Conservation (phyloP, 2,797 vertebrate species). For the Clarias pachynema region DNA sequence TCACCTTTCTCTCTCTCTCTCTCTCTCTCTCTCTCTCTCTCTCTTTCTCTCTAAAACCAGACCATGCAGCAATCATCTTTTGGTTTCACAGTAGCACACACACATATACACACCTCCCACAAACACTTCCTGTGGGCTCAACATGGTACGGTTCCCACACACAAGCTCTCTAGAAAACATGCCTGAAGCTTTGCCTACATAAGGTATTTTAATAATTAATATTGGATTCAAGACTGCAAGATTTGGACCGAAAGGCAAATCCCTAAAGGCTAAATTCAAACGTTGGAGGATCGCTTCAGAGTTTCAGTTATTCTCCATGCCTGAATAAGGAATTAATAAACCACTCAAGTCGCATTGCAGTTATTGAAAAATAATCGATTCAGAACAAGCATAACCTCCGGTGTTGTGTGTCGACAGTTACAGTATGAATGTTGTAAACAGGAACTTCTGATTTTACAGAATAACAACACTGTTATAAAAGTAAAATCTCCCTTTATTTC, state of each 20-base stretch:
- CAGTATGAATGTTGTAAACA: too few relatives aligned
- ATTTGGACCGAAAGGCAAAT: too few relatives aligned
- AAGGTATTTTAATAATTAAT: not conserved
- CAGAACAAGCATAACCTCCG: not conserved
- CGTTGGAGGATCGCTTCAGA: not conserved
- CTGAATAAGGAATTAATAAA: not conserved
- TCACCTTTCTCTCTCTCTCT: too few relatives aligned
- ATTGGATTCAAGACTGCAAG: too few relatives aligned
- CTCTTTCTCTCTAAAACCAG: not conserved
- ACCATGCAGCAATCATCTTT: not conserved
- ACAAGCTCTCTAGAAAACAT: not conserved
- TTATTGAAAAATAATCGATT: not conserved
- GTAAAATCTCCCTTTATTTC: too few relatives aligned
- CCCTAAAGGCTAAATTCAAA: too few relatives aligned
- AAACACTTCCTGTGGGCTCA: constrained; percentile 66
- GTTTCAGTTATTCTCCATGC: not conserved
- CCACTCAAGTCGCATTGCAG: too few relatives aligned
- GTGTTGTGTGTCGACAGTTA: too few relatives aligned
- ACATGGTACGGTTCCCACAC: constrained; percentile 32
- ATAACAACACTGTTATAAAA: too few relatives aligned
- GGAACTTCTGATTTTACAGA: too few relatives aligned
- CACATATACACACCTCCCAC: constrained; percentile 28
- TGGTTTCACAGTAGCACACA: not conserved
- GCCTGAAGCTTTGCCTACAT: not conserved
- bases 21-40: too few relatives aligned